Evolutionary conservation across 2,113 vertebrate species (phyloP), one percentile per base, ranked within the genome.

Genomic region (Zeus faber): DNA sequence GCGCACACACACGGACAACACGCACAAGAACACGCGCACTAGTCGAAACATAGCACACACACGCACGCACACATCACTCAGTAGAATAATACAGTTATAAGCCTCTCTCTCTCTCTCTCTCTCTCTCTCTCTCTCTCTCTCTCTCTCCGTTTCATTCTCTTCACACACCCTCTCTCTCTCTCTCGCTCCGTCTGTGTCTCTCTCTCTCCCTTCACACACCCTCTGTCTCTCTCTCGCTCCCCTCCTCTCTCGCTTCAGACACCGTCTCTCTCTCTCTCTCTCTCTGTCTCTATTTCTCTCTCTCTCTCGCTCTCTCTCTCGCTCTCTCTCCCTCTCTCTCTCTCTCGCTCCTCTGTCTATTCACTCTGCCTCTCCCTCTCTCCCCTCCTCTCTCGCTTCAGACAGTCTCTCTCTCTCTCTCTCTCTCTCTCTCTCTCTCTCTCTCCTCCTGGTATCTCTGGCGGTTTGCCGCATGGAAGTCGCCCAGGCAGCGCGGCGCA

Each of bases 391-490:
- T 1, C 5, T 14, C 13, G n/a, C n/a, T n/a, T n/a, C n/a, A n/a
- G n/a, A n/a, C n/a, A n/a, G n/a, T 6, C 18, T 11, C 14, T 14
- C 31, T n/a, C 6, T 2, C 31, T 1, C 24, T 20, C 24, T 20
- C 7, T 24, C 22, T 25, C 33, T 6, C 22, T 14, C 4, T 11
- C 8, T 17, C 51, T 54, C 37, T 21, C 8, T 5, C 5, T 21
- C 23, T 14, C 29, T 20, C 62, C 75, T 72, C 75, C 75, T 65
- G 65, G 67, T 72, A 77, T 87, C 82, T 85, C 85, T 87, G 80
- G 85, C 85, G 80, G 79, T 83, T 87, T 87, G 85, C 85, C 85
- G 85, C 85, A 87, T 87, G 85, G 75, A 85, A 84, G 71, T 82
- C 79, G 77, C 82, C 61, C 71, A 79, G 79, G 67, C 78, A 65